phyloP scores from a whole-genome alignment of 2,113 vertebrate genomes.

The Malurus melanocephalus region DNA sequence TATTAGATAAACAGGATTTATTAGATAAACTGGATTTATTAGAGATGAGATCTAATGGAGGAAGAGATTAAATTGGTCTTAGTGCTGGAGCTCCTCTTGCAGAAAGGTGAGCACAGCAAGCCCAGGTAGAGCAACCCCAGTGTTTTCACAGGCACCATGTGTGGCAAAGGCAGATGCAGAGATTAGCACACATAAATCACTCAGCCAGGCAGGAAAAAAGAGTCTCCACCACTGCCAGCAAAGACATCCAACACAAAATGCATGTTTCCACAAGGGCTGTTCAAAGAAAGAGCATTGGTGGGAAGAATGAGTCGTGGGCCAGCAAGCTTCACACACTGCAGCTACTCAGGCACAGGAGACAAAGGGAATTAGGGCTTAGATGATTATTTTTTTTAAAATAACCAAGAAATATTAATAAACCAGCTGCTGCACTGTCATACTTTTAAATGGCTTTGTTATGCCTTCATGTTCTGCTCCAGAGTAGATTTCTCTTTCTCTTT shows the following conservation, averaged over 20 bases:
- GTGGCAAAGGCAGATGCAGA: slow-evolving; percentile 6
- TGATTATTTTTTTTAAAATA: slow-evolving; percentile 20
- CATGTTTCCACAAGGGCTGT: slow-evolving; percentile 53
- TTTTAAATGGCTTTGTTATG: slow-evolving; percentile 37
- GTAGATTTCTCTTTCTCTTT: not conserved
- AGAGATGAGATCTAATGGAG: not conserved
- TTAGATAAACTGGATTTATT: not conserved
- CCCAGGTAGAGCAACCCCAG: not conserved
- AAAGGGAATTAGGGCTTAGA: slow-evolving; percentile 47
- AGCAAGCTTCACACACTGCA: slow-evolving; percentile 21
- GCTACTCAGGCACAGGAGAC: slow-evolving; percentile 41
- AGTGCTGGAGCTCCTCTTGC: not conserved
- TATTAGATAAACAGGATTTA: too few relatives aligned
- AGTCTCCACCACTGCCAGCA: not conserved
- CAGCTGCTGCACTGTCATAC: slow-evolving; percentile 46
- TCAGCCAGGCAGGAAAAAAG: slow-evolving; percentile 26
- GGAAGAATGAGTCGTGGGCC: slow-evolving; percentile 60
- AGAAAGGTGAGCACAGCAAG: not conserved
- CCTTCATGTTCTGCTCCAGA: slow-evolving; percentile 17
- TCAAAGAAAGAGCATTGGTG: slow-evolving; percentile 40
- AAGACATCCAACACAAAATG: slow-evolving; percentile 21
- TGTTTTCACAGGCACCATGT: not conserved
- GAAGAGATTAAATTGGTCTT: not conserved
- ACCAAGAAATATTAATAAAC: slow-evolving; percentile 29
- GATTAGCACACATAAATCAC: not conserved